Conservation (phyloP, 2,888 invertebrate species). For the Apeira syringaria region DNA sequence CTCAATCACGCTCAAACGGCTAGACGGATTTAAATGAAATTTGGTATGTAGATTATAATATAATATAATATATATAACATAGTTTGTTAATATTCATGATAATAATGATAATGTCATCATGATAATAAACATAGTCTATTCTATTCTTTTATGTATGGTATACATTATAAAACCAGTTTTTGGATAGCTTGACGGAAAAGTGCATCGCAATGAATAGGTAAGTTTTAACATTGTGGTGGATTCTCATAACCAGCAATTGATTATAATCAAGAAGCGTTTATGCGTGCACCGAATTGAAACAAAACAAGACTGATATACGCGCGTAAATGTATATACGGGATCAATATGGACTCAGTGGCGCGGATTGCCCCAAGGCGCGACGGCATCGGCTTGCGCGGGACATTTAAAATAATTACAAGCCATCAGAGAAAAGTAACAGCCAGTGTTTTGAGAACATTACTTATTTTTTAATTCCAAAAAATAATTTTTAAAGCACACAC, state of each 20-base stretch:
- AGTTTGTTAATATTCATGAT: too few species aligned
- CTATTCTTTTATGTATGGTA: too few species aligned
- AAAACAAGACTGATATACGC: constrained; percentile 23
- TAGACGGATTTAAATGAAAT: too few species aligned
- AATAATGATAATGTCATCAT: too few species aligned
- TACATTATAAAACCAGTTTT: too few species aligned
- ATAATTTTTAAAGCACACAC: constrained; percentile 69
- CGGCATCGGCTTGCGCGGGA: constrained; percentile 59
- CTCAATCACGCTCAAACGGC: too few species aligned
- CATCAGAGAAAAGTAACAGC: constrained; percentile 79
- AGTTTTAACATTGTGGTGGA: neutral
- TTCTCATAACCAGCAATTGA: neutral
- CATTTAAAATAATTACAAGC: constrained; percentile 85
- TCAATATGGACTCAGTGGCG: constrained; percentile 76
- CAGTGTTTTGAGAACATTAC: constrained; percentile 82
- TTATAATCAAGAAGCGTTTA: constrained; percentile 1
- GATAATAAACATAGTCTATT: too few species aligned
- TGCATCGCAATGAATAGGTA: too few species aligned
- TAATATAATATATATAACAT: too few species aligned
- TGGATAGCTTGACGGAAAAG: too few species aligned
- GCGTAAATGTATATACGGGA: constrained; percentile 46
- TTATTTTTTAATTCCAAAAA: constrained; percentile 81
- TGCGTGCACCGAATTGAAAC: constrained; percentile 8
- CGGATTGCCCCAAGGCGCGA: constrained; percentile 63
- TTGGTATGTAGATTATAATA: too few species aligned